Percentiles rank a stretch among this genome's conserved stretches.
These are phyloP conservation scores for Daphoenositta chrysoptera DNA, from an alignment of 2,113 vertebrate species.

Conservation along the genomic window DNA sequence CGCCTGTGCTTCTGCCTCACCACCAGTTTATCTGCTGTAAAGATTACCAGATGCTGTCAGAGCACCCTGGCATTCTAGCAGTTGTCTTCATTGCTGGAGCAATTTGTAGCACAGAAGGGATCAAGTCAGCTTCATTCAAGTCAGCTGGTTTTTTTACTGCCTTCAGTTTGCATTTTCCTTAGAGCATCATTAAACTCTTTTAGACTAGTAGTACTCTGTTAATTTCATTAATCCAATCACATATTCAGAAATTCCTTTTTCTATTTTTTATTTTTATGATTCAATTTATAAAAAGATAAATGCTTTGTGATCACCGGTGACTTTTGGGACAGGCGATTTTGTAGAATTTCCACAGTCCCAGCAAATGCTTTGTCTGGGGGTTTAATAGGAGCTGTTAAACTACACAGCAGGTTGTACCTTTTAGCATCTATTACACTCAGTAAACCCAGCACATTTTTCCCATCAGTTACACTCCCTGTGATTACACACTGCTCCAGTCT, in stretches of 20 bases:
- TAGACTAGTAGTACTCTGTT: background rate
- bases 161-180: background rate
- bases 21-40: background rate
- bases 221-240: conserved; percentile 50
- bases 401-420: conserved; percentile 47
- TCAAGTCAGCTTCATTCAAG: conserved; percentile 12
- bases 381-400: conserved; percentile 57
- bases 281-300: background rate
- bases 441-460: conserved; percentile 53
- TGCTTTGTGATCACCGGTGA: background rate
- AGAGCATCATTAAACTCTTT: background rate
- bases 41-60: background rate
- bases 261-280: background rate
- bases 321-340: background rate
- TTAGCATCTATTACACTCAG: conserved; percentile 48
- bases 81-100: background rate
- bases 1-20: background rate
- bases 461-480: conserved; percentile 30
- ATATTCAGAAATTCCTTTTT: background rate
- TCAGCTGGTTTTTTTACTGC: background rate
- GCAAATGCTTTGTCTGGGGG: conserved; percentile 16
- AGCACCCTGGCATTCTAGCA: background rate
- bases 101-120: conserved; percentile 21
- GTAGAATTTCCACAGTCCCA: conserved; percentile 22
- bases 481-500: conserved; percentile 10